Percentiles rank a stretch among this genome's conserved stretches.
Evolutionary conservation across 2,797 vertebrate species (phyloP).

Genomic region (Alosa sapidissima): DNA sequence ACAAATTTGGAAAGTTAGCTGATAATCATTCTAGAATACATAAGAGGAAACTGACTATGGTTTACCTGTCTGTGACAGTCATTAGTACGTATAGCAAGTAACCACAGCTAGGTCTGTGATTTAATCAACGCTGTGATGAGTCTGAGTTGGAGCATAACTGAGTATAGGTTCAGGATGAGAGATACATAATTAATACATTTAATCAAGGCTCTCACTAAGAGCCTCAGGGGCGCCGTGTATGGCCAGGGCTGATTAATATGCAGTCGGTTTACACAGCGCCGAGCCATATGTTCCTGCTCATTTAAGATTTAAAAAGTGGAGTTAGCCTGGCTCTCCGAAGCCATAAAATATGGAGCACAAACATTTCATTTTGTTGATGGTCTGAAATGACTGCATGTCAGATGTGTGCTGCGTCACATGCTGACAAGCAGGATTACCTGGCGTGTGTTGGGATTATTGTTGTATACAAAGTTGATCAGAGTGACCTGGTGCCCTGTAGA

Average conservation of each 20-base stretch:
- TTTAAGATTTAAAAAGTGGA: neutral
- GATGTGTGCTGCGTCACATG: neutral
- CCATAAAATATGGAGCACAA: neutral
- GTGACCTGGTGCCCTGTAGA: neutral
- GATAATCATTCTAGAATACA: neutral
- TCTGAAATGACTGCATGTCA: neutral
- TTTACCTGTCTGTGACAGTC: neutral
- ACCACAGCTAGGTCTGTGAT: neutral
- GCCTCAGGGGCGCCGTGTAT: neutral
- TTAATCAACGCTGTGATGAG: neutral
- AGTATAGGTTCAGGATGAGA: neutral
- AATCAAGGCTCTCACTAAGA: neutral
- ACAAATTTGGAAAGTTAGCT: neutral
- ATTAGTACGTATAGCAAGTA: neutral
- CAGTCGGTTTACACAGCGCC: neutral
- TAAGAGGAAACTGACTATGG: neutral
- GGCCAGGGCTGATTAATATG: neutral
- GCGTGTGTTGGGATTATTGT: neutral
- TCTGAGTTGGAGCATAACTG: neutral
- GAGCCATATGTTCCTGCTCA: neutral
- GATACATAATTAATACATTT: slow-evolving; percentile 10
- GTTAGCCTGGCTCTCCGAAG: neutral
- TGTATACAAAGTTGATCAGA: neutral
- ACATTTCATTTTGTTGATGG: neutral
- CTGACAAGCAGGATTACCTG: neutral